Evolutionary conservation across 1,140 invertebrate genomes (phyloP).

Genomic region (Drosophila obscura): DNA sequence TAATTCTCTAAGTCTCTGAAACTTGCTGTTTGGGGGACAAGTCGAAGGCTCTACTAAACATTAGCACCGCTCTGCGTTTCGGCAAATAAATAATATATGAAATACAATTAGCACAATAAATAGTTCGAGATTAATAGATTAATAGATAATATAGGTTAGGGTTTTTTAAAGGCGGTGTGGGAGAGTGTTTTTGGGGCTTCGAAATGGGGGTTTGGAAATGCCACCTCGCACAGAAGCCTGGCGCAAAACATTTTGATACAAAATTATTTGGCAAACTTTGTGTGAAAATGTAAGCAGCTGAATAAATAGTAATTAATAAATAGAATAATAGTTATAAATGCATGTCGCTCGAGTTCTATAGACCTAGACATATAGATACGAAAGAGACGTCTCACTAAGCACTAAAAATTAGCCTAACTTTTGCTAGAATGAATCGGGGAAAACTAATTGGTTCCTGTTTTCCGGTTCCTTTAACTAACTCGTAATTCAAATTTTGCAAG

Average conservation of each 20-base stretch:
- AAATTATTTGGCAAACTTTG: slow-evolving; percentile 77
- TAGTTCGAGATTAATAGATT: slow-evolving; percentile 42
- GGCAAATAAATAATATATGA: slow-evolving; percentile 57
- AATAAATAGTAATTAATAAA: slow-evolving; percentile 57
- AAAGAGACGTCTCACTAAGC: slow-evolving; percentile 62
- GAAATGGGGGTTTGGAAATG: slow-evolving; percentile 24
- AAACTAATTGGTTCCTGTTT: no score
- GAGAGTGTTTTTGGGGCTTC: not conserved
- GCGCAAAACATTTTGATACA: slow-evolving; percentile 78
- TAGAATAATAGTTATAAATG: slow-evolving; percentile 78
- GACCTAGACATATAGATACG: slow-evolving; percentile 65
- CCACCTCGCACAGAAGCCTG: slow-evolving; percentile 59
- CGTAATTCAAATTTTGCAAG: slow-evolving; percentile 42
- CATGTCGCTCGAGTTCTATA: slow-evolving; percentile 64
- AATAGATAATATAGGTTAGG: not conserved
- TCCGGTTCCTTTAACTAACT: slow-evolving; percentile 27
- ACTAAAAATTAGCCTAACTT: slow-evolving; percentile 67
- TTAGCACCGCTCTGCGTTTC: slow-evolving; percentile 69
- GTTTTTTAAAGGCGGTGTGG: not conserved
- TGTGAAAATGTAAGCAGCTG: slow-evolving; percentile 42
- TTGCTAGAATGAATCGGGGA: slow-evolving; percentile 35
- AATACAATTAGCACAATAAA: slow-evolving; percentile 64
- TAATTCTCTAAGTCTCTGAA: slow-evolving; percentile 43
- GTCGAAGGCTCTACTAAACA: slow-evolving; percentile 51
- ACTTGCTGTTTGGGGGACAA: slow-evolving; percentile 23